phyloP scores from a whole-genome alignment of 2,797 vertebrate species.

The Emys orbicularis region DNA sequence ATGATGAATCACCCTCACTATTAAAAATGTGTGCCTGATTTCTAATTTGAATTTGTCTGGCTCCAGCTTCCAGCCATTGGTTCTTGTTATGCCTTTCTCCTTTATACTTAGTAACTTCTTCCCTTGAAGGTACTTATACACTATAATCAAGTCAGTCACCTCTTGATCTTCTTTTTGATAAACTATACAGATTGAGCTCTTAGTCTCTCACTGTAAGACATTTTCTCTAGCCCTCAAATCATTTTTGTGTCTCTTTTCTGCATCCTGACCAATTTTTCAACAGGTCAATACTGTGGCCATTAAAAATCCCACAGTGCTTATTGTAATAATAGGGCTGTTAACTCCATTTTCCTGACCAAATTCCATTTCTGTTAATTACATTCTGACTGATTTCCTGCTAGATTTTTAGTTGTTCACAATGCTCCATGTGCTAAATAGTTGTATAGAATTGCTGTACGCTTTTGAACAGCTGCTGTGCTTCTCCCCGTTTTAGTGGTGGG shows the following conservation, averaged over 20 bases:
- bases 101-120: not conserved
- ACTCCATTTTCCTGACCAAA: not conserved
- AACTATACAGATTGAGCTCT: not conserved
- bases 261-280: not conserved
- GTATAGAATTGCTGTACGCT: not conserved
- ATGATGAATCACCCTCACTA: not conserved
- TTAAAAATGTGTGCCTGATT: not conserved
- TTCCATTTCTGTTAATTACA: not conserved
- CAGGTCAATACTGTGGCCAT: not conserved
- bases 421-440: not conserved
- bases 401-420: not conserved
- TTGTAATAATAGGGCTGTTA: not conserved
- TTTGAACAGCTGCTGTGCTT: not conserved
- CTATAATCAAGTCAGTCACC: not conserved
- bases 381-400: not conserved
- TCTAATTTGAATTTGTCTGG: accelerated
- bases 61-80: not conserved
- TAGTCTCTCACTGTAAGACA: not conserved
- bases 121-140: not conserved
- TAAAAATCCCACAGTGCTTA: not conserved
- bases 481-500: not conserved
- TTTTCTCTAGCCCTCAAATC: not conserved
- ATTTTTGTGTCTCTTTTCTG: not conserved
- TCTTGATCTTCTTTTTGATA: not conserved
- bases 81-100: not conserved